These are phyloP conservation scores for Exephanes ischioxanthus DNA, from an alignment of 2,888 invertebrate genomes.

Conservation along the genomic window DNA sequence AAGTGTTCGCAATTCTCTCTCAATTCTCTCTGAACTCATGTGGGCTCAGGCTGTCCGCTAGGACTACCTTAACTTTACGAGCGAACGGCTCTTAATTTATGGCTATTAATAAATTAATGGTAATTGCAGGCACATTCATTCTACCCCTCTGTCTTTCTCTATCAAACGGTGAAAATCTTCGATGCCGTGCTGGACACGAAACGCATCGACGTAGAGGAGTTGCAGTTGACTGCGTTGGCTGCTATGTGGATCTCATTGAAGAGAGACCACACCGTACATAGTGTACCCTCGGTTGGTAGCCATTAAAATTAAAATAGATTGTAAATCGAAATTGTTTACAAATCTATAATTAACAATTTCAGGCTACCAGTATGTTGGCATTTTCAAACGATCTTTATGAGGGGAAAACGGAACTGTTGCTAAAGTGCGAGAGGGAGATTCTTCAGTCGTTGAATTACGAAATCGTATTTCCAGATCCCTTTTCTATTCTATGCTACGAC, in stretches of 20 bases:
- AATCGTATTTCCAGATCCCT: constrained; percentile 76
- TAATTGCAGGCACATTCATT: constrained; percentile 71
- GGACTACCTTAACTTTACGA: neutral
- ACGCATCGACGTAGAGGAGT: constrained; percentile 45
- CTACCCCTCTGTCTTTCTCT: constrained; percentile 73
- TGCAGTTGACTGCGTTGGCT: constrained; percentile 75
- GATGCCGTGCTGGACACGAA: constrained; percentile 74
- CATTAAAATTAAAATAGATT: neutral
- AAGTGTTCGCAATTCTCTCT: too few relatives aligned
- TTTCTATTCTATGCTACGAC: constrained; percentile 71
- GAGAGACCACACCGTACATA: constrained; percentile 68
- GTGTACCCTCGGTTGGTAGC: constrained; percentile 69
- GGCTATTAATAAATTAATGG: constrained; percentile 1
- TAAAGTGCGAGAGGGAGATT: constrained; percentile 73
- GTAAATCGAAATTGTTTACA: neutral
- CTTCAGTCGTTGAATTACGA: constrained; percentile 73
- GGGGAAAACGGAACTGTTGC: constrained; percentile 64
- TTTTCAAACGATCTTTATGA: constrained; percentile 70
- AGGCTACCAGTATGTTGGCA: constrained; percentile 73
- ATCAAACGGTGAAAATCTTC: constrained; percentile 78
- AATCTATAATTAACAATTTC: neutral
- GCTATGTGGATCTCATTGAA: constrained; percentile 79
- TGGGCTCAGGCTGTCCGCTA: too few relatives aligned
- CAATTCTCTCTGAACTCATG: too few relatives aligned
- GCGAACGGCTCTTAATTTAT: neutral